A percentile compares a stretch with the other conserved stretches of the same genome.
Conservation (phyloP, 1,140 invertebrate species). For the Bombus superbus region DNA sequence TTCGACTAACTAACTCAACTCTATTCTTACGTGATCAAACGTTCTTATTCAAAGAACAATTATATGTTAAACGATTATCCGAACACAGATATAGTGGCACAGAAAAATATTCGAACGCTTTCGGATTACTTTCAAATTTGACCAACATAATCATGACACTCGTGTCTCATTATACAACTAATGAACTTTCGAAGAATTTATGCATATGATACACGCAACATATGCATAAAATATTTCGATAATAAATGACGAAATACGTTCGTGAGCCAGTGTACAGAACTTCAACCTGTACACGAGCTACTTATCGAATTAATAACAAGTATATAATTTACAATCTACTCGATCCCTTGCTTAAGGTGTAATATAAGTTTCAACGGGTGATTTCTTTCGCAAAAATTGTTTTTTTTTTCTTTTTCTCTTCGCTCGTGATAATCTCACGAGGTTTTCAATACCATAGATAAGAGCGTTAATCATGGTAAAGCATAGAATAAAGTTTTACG, state of each 20-base stretch:
- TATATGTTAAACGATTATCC: neutral
- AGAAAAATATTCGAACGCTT: too few species aligned
- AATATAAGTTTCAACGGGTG: too few species aligned
- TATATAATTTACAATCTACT: neutral
- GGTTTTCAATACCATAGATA: neutral
- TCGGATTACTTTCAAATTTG: too few species aligned
- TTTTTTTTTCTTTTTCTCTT: neutral
- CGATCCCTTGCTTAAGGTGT: neutral
- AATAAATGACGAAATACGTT: too few species aligned
- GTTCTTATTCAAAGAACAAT: neutral
- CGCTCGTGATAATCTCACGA: neutral
- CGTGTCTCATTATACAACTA: too few species aligned
- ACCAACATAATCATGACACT: too few species aligned
- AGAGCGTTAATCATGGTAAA: neutral
- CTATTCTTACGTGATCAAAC: neutral
- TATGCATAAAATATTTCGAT: too few species aligned
- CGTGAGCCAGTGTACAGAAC: too few species aligned
- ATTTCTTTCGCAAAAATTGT: neutral
- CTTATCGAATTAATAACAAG: neutral
- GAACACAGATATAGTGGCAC: too few species aligned
- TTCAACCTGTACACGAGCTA: neutral
- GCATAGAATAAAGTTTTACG: slow-evolving; percentile 13
- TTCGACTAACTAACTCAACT: neutral
- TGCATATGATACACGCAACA: too few species aligned
- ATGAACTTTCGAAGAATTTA: too few species aligned